Percentiles rank a stretch among this genome's conserved stretches.
Evolutionary conservation across 2,888 invertebrate species (phyloP).

Genomic region (Parascotia fuliginaria): DNA sequence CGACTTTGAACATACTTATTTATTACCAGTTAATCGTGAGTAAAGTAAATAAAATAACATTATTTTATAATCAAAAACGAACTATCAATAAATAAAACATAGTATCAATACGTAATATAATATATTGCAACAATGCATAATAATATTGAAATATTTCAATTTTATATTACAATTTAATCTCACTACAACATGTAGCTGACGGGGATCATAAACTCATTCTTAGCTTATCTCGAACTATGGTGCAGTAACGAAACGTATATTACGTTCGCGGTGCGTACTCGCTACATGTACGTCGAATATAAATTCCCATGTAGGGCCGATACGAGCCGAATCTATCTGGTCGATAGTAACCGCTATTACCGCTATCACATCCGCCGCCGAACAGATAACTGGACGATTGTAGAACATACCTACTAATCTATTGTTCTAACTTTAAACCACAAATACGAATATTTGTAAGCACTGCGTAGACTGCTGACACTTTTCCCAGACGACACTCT

Average conservation of each 20-base stretch:
- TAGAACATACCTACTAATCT: constrained; percentile 64
- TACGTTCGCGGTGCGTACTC: constrained; percentile 29
- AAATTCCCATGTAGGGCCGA: constrained; percentile 72
- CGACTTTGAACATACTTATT: constrained; percentile 5
- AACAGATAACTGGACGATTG: constrained; percentile 64
- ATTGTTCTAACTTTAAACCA: constrained; percentile 63
- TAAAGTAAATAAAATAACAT: constrained; percentile 8
- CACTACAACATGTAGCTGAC: constrained; percentile 36
- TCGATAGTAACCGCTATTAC: constrained; percentile 74
- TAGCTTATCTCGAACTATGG: constrained; percentile 18
- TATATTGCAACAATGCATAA: constrained; percentile 32
- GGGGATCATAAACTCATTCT: constrained; percentile 44
- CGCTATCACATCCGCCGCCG: constrained; percentile 77
- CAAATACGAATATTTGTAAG: constrained; percentile 58
- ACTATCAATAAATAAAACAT: constrained; percentile 11
- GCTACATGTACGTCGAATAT: constrained; percentile 46
- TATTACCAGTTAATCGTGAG: constrained; percentile 12
- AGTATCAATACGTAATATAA: constrained; percentile 12
- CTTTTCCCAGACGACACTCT: constrained; percentile 53
- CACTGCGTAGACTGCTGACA: constrained; percentile 31
- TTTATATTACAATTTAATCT: constrained; percentile 47
- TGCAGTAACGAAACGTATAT: constrained; percentile 38
- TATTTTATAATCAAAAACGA: constrained; percentile 8
- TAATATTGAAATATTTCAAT: constrained; percentile 34
- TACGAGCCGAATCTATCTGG: constrained; percentile 70